phyloP scores from a whole-genome alignment of 2,113 vertebrate species.

The Clarias batrachus region DNA sequence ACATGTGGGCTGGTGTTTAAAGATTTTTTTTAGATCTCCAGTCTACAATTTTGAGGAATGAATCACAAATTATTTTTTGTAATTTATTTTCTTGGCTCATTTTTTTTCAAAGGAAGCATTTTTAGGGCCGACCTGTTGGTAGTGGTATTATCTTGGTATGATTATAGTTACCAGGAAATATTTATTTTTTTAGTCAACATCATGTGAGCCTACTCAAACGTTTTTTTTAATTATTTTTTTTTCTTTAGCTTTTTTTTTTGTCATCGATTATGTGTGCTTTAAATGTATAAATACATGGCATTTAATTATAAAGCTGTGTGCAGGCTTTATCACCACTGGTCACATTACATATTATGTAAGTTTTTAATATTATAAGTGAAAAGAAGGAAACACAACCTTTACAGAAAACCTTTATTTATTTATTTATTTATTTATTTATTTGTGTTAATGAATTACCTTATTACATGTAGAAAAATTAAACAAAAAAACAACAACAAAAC shows the following conservation, averaged over 20 bases:
- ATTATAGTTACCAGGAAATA: not conserved
- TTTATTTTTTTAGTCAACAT: not conserved
- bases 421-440: too few species aligned
- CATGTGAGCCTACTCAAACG: not conserved
- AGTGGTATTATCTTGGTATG: not conserved
- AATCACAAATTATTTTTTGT: not conserved
- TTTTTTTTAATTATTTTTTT: too few species aligned
- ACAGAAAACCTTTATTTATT: not conserved
- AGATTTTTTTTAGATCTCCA: too few species aligned
- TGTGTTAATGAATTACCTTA: too few species aligned
- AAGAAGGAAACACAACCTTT: not conserved
- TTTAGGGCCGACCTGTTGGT: not conserved
- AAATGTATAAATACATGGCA: not conserved
- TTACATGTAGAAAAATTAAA: too few species aligned
- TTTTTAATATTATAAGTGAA: not conserved
- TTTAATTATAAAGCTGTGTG: not conserved
- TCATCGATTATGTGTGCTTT: not conserved
- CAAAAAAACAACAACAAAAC: too few species aligned
- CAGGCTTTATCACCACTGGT: not conserved
- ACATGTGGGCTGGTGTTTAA: too few species aligned
- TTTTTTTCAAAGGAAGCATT: not conserved
- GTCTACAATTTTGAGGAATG: not conserved
- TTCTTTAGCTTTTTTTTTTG: not conserved
- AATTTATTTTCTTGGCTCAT: too few species aligned
- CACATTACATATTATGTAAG: not conserved